Conservation (phyloP, 2,888 invertebrate species). For the Coelopa pilipes region DNA sequence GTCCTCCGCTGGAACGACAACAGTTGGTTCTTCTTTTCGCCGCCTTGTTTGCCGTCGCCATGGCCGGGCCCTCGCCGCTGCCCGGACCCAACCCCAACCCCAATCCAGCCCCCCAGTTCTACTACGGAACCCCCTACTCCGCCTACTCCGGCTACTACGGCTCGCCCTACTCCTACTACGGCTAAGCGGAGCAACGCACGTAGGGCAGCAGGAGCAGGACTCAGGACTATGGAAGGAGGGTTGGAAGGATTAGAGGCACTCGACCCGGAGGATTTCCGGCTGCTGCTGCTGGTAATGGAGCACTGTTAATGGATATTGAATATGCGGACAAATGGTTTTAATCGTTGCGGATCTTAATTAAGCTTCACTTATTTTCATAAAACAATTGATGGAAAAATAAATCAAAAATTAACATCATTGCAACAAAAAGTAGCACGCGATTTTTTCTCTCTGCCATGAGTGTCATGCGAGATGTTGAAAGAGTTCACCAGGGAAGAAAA, state of each 20-base stretch:
- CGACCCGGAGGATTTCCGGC: neutral
- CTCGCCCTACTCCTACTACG: conserved; percentile 45
- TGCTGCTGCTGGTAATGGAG: conserved; percentile 7
- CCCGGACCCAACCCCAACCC: conserved; percentile 41
- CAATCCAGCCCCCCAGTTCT: conserved; percentile 42
- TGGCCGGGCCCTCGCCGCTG: conserved; percentile 43
- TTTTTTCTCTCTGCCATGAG: too few species aligned
- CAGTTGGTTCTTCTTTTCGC: conserved; percentile 47
- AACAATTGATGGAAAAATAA: conserved; percentile 9
- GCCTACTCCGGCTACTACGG: conserved; percentile 40
- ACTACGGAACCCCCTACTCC: conserved; percentile 38
- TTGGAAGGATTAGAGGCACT: conserved; percentile 18
- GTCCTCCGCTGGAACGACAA: too few species aligned
- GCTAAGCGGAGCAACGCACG: conserved; percentile 29
- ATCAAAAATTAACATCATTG: conserved; percentile 18
- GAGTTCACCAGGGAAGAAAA: too few species aligned
- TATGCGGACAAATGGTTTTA: conserved; percentile 13
- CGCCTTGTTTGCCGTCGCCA: conserved; percentile 46
- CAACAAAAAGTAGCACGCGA: neutral
- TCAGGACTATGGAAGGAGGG: neutral
- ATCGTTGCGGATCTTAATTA: neutral
- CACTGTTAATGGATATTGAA: conserved; percentile 10
- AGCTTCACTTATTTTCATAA: conserved; percentile 5
- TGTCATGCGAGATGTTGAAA: too few species aligned
- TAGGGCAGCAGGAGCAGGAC: neutral